Base-by-base conservation (phyloP, 1,140 invertebrate species). In the Chymomyza costata region DNA sequence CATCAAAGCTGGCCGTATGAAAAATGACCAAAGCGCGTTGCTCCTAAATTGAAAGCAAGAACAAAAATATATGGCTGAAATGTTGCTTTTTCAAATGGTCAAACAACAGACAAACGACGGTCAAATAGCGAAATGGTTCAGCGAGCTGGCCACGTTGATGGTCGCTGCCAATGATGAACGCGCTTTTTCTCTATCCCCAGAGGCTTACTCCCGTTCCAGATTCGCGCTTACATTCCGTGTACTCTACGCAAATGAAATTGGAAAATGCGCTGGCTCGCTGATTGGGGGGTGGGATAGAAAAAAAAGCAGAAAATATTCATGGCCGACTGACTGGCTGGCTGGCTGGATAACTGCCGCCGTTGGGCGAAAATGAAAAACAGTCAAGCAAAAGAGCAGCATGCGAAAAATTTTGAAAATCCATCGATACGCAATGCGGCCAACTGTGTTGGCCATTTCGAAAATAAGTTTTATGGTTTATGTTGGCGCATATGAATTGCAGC, bases 21-120 rank as follows among this genome's bases (percentile, higher is more conserved):
- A 80, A 80, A 80, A 80, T 80, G 73, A 76, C 73, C 73, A 80
- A 78, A 65, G 73, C 73, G 53, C 49, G 60, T 61, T 67, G 65
- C 73, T 64, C 66, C 48, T n/a, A 78, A 78, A 78, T 78, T 80
- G 71, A 67, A 80, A 78, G 71, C 63, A 80, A 80, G 67, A 78
- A 71, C 56, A 78, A 78, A 78, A 28, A 34, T 34, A 34, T 68
- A 80, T 80, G 67, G 67, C 73, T 71, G 60, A 80, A 80, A 80
- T 80, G 73, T 80, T 80, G 73, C 64, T 80, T 80, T 80, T 80
- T 73, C 73, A 80, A 80, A 80, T 60, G 64, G 59, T 56, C 58
- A 80, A 71, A 61, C 5, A 11, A 11, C 5, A 11, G 31, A 3
- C 5, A 5, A 28, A 28, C 25, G 25, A 28, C 39, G 53, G 49